Percentiles rank a stretch among this genome's conserved stretches.
These are phyloP conservation scores for Spilogale gracilis DNA, from an alignment of 2,113 vertebrate genomes.

Conservation along the genomic window DNA sequence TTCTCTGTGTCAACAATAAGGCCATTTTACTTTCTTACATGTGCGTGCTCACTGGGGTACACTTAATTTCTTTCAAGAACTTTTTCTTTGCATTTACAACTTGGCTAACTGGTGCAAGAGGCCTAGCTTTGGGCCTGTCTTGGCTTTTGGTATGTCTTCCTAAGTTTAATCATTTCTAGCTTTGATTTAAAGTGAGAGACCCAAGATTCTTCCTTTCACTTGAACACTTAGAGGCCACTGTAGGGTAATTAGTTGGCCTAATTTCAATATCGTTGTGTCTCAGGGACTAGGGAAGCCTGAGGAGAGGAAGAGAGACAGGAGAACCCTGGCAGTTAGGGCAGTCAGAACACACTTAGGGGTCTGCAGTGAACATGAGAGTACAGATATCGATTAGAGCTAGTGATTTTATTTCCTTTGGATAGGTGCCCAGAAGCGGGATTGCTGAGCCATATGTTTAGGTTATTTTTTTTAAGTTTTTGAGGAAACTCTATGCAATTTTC, in stretches of 20 bases:
- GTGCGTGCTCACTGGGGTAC: background rate
- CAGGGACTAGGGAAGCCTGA: background rate
- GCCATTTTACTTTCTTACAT: background rate
- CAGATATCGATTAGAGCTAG: background rate
- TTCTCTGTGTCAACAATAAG: background rate
- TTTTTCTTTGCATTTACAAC: background rate
- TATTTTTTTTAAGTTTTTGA: background rate
- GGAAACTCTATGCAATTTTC: background rate
- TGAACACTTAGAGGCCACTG: background rate
- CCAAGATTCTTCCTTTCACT: background rate
- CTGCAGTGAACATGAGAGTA: background rate
- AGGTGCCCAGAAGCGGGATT: background rate
- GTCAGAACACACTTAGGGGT: background rate
- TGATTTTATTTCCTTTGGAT: background rate
- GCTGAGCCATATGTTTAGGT: background rate
- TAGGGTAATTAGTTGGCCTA: background rate
- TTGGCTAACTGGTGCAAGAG: background rate
- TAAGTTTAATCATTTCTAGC: background rate
- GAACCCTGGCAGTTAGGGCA: background rate
- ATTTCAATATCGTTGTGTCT: background rate
- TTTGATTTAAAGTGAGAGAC: background rate
- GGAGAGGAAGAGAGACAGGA: background rate
- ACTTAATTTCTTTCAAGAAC: background rate
- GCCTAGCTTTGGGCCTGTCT: background rate
- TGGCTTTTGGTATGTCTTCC: background rate